phyloP scores from a whole-genome alignment of 1,140 invertebrate species.

The Linepithema humile region DNA sequence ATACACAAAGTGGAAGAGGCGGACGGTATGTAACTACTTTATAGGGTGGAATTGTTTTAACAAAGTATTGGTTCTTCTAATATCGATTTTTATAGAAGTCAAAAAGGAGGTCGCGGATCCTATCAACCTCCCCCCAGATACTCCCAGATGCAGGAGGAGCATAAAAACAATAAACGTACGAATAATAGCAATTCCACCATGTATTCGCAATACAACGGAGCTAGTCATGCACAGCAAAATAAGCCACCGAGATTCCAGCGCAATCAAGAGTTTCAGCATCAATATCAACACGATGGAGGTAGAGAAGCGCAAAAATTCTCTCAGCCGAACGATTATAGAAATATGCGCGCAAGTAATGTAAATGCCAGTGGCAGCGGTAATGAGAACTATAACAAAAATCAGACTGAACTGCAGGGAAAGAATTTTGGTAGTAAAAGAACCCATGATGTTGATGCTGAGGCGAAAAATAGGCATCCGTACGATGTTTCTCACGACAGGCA shows the following conservation, averaged over 20 bases:
- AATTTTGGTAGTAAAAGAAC: conserved; percentile 63
- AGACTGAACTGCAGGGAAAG: conserved; percentile 61
- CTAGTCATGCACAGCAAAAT: conserved; percentile 70
- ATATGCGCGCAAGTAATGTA: conserved; percentile 64
- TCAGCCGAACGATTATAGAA: conserved; percentile 66
- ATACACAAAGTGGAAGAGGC: conserved; percentile 71
- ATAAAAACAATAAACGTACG: conserved; percentile 71
- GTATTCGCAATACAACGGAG: conserved; percentile 69
- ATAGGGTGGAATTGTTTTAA: neutral
- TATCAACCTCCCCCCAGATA: conserved; percentile 77
- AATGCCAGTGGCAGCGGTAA: conserved; percentile 59
- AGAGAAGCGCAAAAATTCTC: conserved; percentile 58
- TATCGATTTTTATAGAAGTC: conserved; percentile 40
- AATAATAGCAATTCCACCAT: conserved; percentile 61
- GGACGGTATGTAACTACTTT: conserved; percentile 72
- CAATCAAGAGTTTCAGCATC: conserved; percentile 73
- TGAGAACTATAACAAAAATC: conserved; percentile 64
- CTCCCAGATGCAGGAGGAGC: conserved; percentile 76
- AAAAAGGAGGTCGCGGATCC: conserved; percentile 68
- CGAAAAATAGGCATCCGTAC: conserved; percentile 66
- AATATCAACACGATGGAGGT: conserved; percentile 68
- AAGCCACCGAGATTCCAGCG: conserved; percentile 82
- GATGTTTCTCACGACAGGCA: conserved; percentile 73
- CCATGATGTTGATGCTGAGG: conserved; percentile 65
- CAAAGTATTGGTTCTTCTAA: neutral